phyloP scores from a whole-genome alignment of 2,888 invertebrate species.

The Eupeodes latifasciatus region DNA sequence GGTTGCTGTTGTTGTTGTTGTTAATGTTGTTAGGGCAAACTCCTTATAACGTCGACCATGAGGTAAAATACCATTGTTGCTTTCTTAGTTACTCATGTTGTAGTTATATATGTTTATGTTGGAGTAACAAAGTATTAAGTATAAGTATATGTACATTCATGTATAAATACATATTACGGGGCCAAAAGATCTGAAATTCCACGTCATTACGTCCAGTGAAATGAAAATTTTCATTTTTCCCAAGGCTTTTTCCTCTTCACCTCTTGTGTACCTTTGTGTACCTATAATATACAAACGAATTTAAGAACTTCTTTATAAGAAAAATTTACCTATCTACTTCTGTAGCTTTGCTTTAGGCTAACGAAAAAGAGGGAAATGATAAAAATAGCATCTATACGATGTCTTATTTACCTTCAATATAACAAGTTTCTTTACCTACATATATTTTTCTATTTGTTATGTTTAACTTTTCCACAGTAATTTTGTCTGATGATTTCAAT shows the following conservation, averaged over 20 bases:
- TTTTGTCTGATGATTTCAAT: background rate
- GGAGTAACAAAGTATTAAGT: too few relatives aligned
- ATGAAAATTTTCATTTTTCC: slow-evolving; percentile 7
- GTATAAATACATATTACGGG: background rate
- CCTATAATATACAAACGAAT: background rate
- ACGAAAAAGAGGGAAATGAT: background rate
- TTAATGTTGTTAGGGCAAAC: too few relatives aligned
- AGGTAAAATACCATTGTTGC: too few relatives aligned
- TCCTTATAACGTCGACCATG: too few relatives aligned
- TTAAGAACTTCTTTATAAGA: background rate
- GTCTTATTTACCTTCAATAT: background rate
- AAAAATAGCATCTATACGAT: background rate
- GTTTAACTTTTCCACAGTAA: background rate
- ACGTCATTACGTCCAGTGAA: slow-evolving; percentile 13
- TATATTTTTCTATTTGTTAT: background rate
- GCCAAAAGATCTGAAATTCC: slow-evolving; percentile 11
- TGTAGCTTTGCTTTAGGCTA: background rate
- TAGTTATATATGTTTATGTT: too few relatives aligned
- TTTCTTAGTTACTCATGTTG: too few relatives aligned
- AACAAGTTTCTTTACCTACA: background rate
- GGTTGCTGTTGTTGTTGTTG: too few relatives aligned
- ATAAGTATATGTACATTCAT: too few relatives aligned
- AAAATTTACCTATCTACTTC: background rate
- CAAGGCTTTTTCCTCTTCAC: background rate
- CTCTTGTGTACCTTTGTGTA: too few relatives aligned